Percentiles rank a stretch among this genome's conserved stretches.
Evolutionary conservation across 30 jellyfish, hydroid and myxozoan species (phyloP).

Genomic region (Euphysa ruthae): DNA sequence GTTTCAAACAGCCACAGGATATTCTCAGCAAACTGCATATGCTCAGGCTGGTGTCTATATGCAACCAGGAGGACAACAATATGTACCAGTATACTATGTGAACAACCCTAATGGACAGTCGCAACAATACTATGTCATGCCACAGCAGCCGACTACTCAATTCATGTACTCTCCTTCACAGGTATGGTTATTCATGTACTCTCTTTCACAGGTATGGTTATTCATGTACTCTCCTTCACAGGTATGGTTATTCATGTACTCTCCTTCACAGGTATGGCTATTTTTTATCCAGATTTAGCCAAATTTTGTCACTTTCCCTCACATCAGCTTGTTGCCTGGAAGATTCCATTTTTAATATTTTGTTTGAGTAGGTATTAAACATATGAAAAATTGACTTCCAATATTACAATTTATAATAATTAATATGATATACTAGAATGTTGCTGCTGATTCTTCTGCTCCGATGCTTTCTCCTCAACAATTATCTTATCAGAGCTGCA

Average conservation of each 20-base stretch:
- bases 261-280: slow-evolving; percentile 49
- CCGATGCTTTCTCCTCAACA: slow-evolving; percentile 11
- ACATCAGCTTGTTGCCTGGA: not conserved
- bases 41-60: slow-evolving; percentile 1
- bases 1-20: slow-evolving; percentile 34
- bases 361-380: not conserved
- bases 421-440: too few species aligned
- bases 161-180: slow-evolving; percentile 33
- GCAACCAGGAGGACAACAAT: slow-evolving; percentile 11
- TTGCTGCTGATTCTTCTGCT: not conserved
- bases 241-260: slow-evolving; percentile 41
- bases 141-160: slow-evolving; percentile 42
- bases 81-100: slow-evolving; percentile 11
- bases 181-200: slow-evolving; percentile 31
- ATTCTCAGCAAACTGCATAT: not conserved
- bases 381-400: not conserved
- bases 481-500: slow-evolving; percentile 4
- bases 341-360: not conserved
- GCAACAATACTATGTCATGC: slow-evolving; percentile 66
- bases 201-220: slow-evolving; percentile 51
- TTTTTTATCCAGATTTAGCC: too few species aligned
- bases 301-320: too few species aligned
- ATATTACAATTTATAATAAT: too few species aligned
- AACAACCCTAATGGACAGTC: slow-evolving; percentile 35
- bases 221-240: slow-evolving; percentile 33